A percentile compares a stretch with the other conserved stretches of the same genome.
phyloP scores from a whole-genome alignment of 2,888 invertebrate species.

The Epinotia demarniana region DNA sequence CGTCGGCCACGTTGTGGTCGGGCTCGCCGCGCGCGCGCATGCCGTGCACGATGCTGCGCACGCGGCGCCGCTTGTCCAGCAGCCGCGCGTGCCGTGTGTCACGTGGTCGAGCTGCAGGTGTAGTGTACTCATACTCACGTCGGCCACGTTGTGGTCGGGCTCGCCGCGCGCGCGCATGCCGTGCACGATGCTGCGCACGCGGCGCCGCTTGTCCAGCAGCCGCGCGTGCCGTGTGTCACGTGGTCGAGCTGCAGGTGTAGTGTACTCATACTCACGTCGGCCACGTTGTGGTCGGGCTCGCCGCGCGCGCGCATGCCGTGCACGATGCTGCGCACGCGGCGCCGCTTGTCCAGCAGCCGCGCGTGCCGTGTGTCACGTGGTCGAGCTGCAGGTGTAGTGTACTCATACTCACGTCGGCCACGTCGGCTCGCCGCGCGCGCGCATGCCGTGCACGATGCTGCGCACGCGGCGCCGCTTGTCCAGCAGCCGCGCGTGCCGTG shows the following conservation, averaged over 20 bases:
- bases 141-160: conserved; percentile 90
- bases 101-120: conserved; percentile 91
- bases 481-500: conserved; percentile 90
- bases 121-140: too few species aligned
- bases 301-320: conserved; percentile 81
- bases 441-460: background rate
- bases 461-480: conserved; percentile 91
- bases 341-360: conserved; percentile 93
- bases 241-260: conserved; percentile 90
- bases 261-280: conserved; percentile 91
- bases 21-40: conserved; percentile 87
- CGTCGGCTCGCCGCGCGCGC: conserved; percentile 90
- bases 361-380: too few species aligned
- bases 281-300: conserved; percentile 90
- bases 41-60: background rate
- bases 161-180: conserved; percentile 86
- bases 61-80: conserved; percentile 92
- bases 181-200: conserved; percentile 58
- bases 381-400: conserved; percentile 90
- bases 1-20: conserved; percentile 91
- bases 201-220: conserved; percentile 93
- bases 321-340: conserved; percentile 72
- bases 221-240: conserved; percentile 90
- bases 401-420: conserved; percentile 91
- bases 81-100: conserved; percentile 90